Base-by-base conservation (phyloP, 2,888 invertebrate genomes). In the Mallateleia sp. region DNA sequence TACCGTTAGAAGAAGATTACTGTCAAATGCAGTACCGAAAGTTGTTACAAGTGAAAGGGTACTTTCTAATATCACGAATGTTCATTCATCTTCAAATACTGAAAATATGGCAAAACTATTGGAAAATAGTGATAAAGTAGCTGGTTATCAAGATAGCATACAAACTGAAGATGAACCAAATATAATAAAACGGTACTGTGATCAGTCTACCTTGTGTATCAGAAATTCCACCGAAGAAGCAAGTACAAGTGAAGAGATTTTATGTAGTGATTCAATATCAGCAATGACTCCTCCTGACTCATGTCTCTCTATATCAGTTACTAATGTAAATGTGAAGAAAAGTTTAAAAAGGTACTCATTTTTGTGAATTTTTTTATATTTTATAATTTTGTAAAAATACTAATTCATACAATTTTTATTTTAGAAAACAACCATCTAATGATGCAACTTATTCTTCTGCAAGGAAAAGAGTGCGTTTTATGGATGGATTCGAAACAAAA, bases 301-400 rank as follows among this genome's bases (percentile, higher is more conserved):
- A 54, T 54, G 32, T 32, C 32, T 32, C 8, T 32, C 32, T 32
- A 8, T 32, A 32, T 8, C 32, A 32, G 6, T 8, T 54, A 24
- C 2, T 11, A 15, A 54, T 9, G 24, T 54, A 54, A 54, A 54
- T 25, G 24, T 24, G 24, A 24, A 54, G 11, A 54, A 22, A 7
- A 25, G 25, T 54, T 54, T 54, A 54, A 54, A 54, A 24, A 54
- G 52, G 52, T 54, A 54, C n/a, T n/a, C 3, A 54, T 45, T 54
- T 22, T 54, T 54, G 52, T 24, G 24, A 24, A 54, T 24, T 24
- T 24, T 50, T 54, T 54, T 24, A 50, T 50, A 50, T 9, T 50
- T 50, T 50, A 50, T 20, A 50, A n/a, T 50, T 50, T 20, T 20
- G 18, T 20, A 18, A 50, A 50, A 50, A 18, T 20, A 50, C 14